Evolutionary conservation across 2,888 invertebrate genomes (phyloP).

Genomic region (Dicycla oo): DNA sequence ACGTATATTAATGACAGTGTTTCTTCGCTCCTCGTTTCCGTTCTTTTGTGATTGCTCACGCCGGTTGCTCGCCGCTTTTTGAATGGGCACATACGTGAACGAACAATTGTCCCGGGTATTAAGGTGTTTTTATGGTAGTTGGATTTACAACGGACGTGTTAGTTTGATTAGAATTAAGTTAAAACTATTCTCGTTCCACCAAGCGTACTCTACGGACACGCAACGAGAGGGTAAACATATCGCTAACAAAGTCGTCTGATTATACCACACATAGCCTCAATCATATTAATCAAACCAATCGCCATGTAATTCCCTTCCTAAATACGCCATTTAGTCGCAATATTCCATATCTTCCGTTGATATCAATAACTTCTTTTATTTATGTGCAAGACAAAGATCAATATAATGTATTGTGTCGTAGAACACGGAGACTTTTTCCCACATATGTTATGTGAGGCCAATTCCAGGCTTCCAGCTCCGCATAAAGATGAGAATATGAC

Average conservation of each 20-base stretch:
- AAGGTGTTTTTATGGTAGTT: conserved; percentile 73
- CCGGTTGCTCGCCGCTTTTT: conserved; percentile 77
- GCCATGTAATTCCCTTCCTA: conserved; percentile 46
- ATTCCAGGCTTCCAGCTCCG: conserved; percentile 77
- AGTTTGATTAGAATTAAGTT: conserved; percentile 60
- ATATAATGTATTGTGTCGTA: conserved; percentile 76
- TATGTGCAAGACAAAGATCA: conserved; percentile 72
- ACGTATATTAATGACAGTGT: conserved; percentile 85
- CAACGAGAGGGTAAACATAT: conserved; percentile 7
- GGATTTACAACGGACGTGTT: conserved; percentile 65
- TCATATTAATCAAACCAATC: conserved; percentile 54
- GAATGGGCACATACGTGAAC: conserved; percentile 82
- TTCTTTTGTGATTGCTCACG: conserved; percentile 83
- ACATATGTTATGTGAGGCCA: conserved; percentile 79
- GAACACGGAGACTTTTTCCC: conserved; percentile 72
- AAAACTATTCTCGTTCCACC: conserved; percentile 17
- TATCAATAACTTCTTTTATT: conserved; percentile 71
- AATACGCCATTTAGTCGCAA: conserved; percentile 50
- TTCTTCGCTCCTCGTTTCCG: conserved; percentile 82
- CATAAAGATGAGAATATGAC: conserved; percentile 89
- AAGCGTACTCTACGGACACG: conserved; percentile 9
- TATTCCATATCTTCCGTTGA: conserved; percentile 51
- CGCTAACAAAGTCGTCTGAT: conserved; percentile 13
- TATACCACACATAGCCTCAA: conserved; percentile 36
- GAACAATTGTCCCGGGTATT: conserved; percentile 80